Conservation (phyloP, 37 sponge, comb jelly and placozoan genomes). For the Ianthella basta region DNA sequence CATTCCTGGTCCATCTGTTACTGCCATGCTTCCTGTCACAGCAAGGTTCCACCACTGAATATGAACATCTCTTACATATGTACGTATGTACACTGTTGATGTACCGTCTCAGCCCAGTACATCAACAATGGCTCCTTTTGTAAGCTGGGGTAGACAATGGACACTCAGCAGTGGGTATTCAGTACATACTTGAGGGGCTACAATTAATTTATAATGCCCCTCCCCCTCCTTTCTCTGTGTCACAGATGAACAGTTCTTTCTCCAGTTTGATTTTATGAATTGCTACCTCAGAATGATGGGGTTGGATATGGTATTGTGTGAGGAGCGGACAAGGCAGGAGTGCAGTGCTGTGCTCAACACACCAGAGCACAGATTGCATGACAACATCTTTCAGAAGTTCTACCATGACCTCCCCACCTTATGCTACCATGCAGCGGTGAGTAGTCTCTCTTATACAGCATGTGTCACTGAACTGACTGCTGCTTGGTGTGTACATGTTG, state of each 20-base stretch:
- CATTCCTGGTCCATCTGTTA: too few relatives aligned
- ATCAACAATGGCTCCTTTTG: too few relatives aligned
- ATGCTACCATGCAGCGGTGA: slow-evolving; percentile 26
- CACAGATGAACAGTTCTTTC: slow-evolving; percentile 19
- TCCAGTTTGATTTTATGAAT: slow-evolving; percentile 23
- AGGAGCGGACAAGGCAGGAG: not conserved
- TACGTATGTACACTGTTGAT: too few relatives aligned
- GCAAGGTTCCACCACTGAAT: too few relatives aligned
- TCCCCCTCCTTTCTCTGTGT: not conserved
- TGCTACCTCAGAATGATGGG: slow-evolving; percentile 23
- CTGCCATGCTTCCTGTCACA: too few relatives aligned
- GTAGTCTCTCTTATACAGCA: not conserved
- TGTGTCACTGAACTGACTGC: too few relatives aligned
- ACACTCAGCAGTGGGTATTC: too few relatives aligned
- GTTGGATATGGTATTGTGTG: not conserved
- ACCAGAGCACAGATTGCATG: not conserved
- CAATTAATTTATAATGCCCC: not conserved
- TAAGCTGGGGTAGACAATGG: too few relatives aligned
- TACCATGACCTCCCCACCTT: not conserved
- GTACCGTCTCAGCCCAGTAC: too few relatives aligned
- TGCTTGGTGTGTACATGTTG: too few relatives aligned
- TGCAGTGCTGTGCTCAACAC: not conserved
- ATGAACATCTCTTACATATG: too few relatives aligned
- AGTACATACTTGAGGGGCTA: too few relatives aligned
- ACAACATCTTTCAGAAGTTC: slow-evolving; percentile 15